Evolutionary conservation across 2,797 vertebrate species (phyloP).

Genomic region (Micropoecilia bifurca): DNA sequence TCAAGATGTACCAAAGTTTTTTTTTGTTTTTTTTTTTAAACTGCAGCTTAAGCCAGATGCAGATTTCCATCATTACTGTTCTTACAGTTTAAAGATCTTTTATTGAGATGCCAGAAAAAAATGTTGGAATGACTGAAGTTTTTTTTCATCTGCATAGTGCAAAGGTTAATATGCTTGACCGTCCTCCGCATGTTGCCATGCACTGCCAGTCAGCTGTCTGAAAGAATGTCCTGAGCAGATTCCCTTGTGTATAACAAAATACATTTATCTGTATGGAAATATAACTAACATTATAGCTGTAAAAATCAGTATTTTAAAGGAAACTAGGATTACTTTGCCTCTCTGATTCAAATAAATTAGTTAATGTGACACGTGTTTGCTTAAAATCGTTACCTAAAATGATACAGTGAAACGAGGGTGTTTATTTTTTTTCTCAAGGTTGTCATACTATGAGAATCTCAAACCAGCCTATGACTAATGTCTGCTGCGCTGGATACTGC

Average conservation of each 20-base stretch:
- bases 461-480: slow-evolving; percentile 16
- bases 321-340: neutral
- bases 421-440: neutral
- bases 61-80: neutral
- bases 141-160: neutral
- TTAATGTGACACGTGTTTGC: neutral
- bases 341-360: neutral
- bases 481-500: slow-evolving; percentile 46
- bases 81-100: neutral
- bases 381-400: neutral
- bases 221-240: neutral
- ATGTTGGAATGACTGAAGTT: neutral
- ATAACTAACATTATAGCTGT: neutral
- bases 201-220: neutral
- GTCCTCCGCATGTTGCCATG: neutral
- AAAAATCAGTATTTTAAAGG: neutral
- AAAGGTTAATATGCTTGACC: neutral
- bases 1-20: neutral
- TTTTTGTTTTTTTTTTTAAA: no score
- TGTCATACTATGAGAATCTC: neutral
- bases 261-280: neutral
- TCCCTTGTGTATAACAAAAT: neutral
- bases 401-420: neutral
- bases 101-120: neutral
- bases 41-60: neutral